Evolutionary conservation across 2,888 invertebrate species (phyloP).

Genomic region (Lordiphosa fenestrarum): DNA sequence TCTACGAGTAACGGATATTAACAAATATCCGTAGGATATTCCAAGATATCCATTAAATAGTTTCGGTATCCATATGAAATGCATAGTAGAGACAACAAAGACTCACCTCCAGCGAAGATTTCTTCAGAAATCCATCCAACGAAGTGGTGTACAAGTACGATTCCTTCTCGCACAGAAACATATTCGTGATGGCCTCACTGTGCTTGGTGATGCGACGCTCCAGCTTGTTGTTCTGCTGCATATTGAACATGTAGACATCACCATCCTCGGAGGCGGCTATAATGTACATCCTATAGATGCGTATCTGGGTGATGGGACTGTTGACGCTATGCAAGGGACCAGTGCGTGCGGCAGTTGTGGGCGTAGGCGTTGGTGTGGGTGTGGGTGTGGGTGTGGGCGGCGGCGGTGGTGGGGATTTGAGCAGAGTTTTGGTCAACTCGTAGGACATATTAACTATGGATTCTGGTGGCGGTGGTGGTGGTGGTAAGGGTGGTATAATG

Average conservation of each 20-base stretch:
- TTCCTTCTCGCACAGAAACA: constrained; percentile 65
- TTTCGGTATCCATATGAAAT: too few species aligned
- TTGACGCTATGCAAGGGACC: constrained; percentile 64
- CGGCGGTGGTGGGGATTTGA: constrained; percentile 8
- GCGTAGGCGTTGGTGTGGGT: background rate
- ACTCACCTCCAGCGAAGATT: constrained; percentile 76
- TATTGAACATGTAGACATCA: constrained; percentile 77
- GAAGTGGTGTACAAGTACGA: constrained; percentile 76
- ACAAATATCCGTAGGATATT: too few species aligned
- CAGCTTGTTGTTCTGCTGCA: constrained; percentile 66
- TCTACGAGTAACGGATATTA: too few species aligned
- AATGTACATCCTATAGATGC: constrained; percentile 67
- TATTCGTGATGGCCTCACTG: constrained; percentile 78
- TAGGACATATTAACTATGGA: constrained; percentile 31
- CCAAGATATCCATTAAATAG: too few species aligned
- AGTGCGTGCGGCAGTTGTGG: constrained; percentile 18
- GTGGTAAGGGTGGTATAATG: constrained; percentile 51
- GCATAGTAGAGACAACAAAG: too few species aligned
- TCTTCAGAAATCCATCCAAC: constrained; percentile 78
- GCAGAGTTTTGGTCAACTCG: constrained; percentile 29
- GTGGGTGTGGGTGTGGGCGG: background rate
- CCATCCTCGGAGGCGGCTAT: constrained; percentile 79
- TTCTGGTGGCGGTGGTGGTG: constrained; percentile 57
- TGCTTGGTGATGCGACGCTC: constrained; percentile 77
- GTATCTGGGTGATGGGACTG: constrained; percentile 76